phyloP scores from a whole-genome alignment of 2,888 invertebrate species.

The Ornithoptera alexandrae region DNA sequence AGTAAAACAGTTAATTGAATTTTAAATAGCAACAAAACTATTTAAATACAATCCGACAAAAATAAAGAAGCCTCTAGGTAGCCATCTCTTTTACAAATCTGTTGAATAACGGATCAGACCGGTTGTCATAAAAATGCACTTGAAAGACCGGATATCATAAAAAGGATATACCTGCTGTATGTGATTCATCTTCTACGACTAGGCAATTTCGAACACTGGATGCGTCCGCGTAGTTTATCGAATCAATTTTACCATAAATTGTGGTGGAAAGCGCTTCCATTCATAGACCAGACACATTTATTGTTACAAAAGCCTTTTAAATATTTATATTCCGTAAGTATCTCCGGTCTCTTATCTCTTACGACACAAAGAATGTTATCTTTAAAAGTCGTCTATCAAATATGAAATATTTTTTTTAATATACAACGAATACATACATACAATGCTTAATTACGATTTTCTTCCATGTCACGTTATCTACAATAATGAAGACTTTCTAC shows the following conservation, averaged over 20 bases:
- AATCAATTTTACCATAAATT: slow-evolving; percentile 2
- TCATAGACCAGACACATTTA: neutral
- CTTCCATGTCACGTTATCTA: no score
- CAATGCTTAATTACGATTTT: no score
- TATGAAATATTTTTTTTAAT: no score
- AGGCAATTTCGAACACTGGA: slow-evolving; percentile 5
- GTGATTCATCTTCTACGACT: slow-evolving; percentile 22
- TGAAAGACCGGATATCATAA: slow-evolving; percentile 24
- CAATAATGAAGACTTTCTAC: no score
- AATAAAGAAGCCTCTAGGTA: slow-evolving; percentile 17
- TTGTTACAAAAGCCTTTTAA: neutral
- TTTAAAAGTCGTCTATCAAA: no score
- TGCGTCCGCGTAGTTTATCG: neutral
- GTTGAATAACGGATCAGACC: slow-evolving; percentile 26
- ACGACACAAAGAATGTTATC: no score
- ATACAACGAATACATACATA: no score
- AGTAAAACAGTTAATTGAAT: slow-evolving; percentile 39
- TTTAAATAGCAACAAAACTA: slow-evolving; percentile 33
- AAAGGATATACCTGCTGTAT: slow-evolving; percentile 19
- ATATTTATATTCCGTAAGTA: no score
- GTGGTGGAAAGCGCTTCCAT: slow-evolving; percentile 9
- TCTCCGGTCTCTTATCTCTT: no score
- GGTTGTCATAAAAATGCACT: slow-evolving; percentile 28
- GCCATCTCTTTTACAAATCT: slow-evolving; percentile 26
- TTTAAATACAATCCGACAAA: slow-evolving; percentile 42